phyloP scores from a whole-genome alignment of 2,888 invertebrate genomes.

The Drosophila paranaensis region DNA sequence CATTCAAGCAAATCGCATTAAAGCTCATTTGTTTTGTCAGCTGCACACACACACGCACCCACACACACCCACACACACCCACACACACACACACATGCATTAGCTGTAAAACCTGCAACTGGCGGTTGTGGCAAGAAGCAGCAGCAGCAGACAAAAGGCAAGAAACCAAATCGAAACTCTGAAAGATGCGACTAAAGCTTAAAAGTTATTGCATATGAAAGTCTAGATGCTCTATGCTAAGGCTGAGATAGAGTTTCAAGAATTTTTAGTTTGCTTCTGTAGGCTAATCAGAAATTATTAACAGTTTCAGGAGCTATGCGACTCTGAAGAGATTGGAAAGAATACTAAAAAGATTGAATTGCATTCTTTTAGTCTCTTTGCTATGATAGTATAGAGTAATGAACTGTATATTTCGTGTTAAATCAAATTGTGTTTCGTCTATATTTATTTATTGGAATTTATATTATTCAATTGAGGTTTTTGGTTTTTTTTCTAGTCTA shows the following conservation, averaged over 20 bases:
- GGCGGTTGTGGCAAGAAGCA: conserved; percentile 20
- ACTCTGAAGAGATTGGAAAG: background rate
- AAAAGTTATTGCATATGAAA: conserved; percentile 9
- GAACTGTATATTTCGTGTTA: too few relatives aligned
- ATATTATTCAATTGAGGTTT: too few relatives aligned
- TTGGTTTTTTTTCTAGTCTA: too few relatives aligned
- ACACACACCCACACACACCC: conserved; percentile 37
- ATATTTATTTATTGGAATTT: too few relatives aligned
- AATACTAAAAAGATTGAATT: background rate
- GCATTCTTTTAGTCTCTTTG: too few relatives aligned
- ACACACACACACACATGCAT: background rate
- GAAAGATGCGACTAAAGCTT: conserved; percentile 7
- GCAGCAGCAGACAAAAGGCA: conserved; percentile 26
- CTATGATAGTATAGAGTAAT: too few relatives aligned
- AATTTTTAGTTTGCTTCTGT: background rate
- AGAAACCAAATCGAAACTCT: conserved; percentile 34
- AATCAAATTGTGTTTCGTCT: too few relatives aligned
- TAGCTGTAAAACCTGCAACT: conserved; percentile 5
- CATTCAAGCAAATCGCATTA: conserved; percentile 81
- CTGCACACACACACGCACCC: conserved; percentile 56
- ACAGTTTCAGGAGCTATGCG: background rate
- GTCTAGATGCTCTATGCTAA: background rate
- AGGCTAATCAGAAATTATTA: background rate
- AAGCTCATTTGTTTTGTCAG: conserved; percentile 83
- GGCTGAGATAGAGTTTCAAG: too few relatives aligned